phyloP scores from a whole-genome alignment of 2,888 invertebrate genomes.

The Yponomeuta malinellus region DNA sequence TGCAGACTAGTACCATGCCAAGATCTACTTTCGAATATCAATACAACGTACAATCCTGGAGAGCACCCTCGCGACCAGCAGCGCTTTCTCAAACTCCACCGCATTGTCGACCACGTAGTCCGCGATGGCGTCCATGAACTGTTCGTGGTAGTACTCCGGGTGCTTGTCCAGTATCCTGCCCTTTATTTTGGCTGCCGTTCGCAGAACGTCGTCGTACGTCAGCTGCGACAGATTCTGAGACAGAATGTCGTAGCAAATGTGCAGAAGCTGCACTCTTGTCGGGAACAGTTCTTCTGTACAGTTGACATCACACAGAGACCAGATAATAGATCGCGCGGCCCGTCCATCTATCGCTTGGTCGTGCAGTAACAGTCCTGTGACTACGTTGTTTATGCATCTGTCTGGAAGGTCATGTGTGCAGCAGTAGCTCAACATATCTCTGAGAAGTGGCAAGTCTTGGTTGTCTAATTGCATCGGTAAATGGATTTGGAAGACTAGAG shows the following conservation, averaged over 20 bases:
- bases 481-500: slow-evolving; percentile 80
- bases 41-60: slow-evolving; percentile 71
- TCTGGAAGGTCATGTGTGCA: slow-evolving; percentile 67
- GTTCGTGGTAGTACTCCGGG: slow-evolving; percentile 77
- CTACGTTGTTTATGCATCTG: slow-evolving; percentile 67
- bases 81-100: slow-evolving; percentile 63
- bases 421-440: slow-evolving; percentile 73
- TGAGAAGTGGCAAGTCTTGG: slow-evolving; percentile 64
- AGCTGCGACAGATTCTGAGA: slow-evolving; percentile 56
- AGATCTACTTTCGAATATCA: not conserved
- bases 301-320: slow-evolving; percentile 72
- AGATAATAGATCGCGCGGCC: slow-evolving; percentile 70
- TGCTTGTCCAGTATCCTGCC: slow-evolving; percentile 58
- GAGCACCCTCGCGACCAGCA: slow-evolving; percentile 69
- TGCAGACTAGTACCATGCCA: not conserved
- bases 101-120: slow-evolving; percentile 68
- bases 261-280: slow-evolving; percentile 66
- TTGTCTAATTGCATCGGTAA: slow-evolving; percentile 74
- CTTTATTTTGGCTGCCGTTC: slow-evolving; percentile 65
- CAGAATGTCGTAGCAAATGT: slow-evolving; percentile 67
- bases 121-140: slow-evolving; percentile 73
- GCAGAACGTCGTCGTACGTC: slow-evolving; percentile 64
- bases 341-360: slow-evolving; percentile 58
- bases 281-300: slow-evolving; percentile 50
- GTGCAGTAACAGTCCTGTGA: slow-evolving; percentile 64